Conservation (phyloP, 2,888 invertebrate species). For the Julus scandinavius region DNA sequence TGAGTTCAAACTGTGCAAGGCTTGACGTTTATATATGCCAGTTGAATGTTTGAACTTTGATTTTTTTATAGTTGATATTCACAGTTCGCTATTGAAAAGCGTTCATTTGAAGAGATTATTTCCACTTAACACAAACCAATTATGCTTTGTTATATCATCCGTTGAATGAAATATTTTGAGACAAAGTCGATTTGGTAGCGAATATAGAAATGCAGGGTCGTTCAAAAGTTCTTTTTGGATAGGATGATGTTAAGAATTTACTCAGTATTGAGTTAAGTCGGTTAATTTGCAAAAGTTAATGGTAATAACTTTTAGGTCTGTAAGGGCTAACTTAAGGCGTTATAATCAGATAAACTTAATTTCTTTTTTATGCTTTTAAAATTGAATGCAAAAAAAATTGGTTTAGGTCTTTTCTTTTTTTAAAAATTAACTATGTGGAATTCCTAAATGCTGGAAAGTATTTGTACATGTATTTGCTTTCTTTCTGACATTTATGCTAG, state of each 20-base stretch:
- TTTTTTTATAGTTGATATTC: constrained; percentile 3
- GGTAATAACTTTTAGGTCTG: too few relatives aligned
- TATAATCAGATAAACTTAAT: too few relatives aligned
- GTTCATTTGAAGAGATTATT: neutral
- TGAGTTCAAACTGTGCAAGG: neutral
- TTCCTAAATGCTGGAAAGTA: too few relatives aligned
- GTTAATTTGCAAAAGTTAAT: neutral
- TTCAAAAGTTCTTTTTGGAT: neutral
- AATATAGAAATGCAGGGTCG: neutral
- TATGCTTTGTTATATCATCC: neutral
- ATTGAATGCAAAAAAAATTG: too few relatives aligned
- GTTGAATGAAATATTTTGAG: constrained; percentile 47
- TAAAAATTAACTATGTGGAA: too few relatives aligned
- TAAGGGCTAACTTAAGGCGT: too few relatives aligned
- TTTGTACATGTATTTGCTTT: too few relatives aligned
- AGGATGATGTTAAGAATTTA: neutral
- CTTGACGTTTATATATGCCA: constrained; percentile 37
- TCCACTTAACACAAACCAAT: neutral
- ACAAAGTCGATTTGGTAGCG: constrained; percentile 35
- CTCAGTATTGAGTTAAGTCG: neutral
- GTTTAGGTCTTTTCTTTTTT: too few relatives aligned
- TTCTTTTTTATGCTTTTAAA: too few relatives aligned
- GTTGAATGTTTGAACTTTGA: constrained; percentile 2
- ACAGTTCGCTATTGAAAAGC: constrained; percentile 47
- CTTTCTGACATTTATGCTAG: too few relatives aligned